Conservation (phyloP, 2,888 invertebrate species). For the Lepeophtheirus nordmannii region DNA sequence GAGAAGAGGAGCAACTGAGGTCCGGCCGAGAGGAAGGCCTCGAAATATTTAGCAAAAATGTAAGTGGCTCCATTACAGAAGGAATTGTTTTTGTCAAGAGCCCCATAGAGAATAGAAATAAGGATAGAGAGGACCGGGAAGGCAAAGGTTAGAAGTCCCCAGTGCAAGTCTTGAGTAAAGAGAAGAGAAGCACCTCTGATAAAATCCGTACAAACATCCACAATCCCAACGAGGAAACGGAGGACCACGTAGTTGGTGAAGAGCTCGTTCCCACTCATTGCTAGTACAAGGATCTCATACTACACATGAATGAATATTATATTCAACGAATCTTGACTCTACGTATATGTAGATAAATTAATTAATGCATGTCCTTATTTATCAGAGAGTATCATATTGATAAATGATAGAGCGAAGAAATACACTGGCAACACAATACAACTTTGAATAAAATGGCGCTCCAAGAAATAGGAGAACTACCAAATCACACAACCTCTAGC, state of each 20-base stretch:
- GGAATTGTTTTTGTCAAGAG: not conserved
- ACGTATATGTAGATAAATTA: too few relatives aligned
- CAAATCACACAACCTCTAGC: too few relatives aligned
- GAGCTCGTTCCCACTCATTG: not conserved
- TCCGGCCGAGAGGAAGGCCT: constrained; percentile 1
- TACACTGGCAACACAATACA: too few relatives aligned
- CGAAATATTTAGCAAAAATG: not conserved
- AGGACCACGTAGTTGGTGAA: not conserved
- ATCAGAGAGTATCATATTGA: too few relatives aligned
- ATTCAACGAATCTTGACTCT: too few relatives aligned
- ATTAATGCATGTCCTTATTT: too few relatives aligned
- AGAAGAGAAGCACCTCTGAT: not conserved
- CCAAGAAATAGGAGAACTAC: too few relatives aligned
- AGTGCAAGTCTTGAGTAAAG: not conserved
- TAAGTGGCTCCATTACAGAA: not conserved
- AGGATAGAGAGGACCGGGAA: not conserved
- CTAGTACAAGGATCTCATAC: too few relatives aligned
- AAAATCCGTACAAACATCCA: constrained; percentile 8
- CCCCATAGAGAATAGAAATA: not conserved
- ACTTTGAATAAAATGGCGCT: too few relatives aligned
- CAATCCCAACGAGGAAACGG: not conserved
- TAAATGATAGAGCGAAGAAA: too few relatives aligned
- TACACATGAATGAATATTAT: too few relatives aligned
- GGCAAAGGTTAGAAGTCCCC: constrained; percentile 11
- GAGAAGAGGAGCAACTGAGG: constrained; percentile 4